These are phyloP conservation scores for Liopterus haemorrhoidalis DNA, from an alignment of 2,888 invertebrate genomes.

Conservation along the genomic window DNA sequence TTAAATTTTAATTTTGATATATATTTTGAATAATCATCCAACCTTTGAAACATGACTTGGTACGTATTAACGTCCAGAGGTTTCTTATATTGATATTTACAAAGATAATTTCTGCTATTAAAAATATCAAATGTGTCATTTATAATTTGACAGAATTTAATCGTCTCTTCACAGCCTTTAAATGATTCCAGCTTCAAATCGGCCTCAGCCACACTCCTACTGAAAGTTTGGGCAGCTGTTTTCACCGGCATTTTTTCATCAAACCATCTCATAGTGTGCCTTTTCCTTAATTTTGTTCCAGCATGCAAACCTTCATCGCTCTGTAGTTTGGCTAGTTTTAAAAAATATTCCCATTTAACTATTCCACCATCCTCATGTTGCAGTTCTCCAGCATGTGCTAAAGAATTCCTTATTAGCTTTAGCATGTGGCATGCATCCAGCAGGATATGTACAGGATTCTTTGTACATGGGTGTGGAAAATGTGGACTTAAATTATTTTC, in stretches of 20 bases:
- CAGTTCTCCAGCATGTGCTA: conserved; percentile 15
- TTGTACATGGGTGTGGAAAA: conserved; percentile 20
- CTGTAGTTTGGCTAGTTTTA: conserved; percentile 19
- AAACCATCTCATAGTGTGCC: too few species aligned
- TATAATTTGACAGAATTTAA: conserved; percentile 17
- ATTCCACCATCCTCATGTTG: conserved; percentile 13
- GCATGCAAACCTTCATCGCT: conserved; percentile 17
- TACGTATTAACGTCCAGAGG: neutral
- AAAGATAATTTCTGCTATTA: conserved; percentile 12
- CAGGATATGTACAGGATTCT: conserved; percentile 24
- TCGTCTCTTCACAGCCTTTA: conserved; percentile 15
- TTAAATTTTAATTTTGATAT: conserved; percentile 1
- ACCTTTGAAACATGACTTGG: neutral
- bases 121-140: conserved; percentile 22
- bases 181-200: conserved; percentile 17
- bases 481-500: conserved; percentile 11
- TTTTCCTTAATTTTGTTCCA: conserved; percentile 24
- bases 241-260: neutral
- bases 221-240: conserved; percentile 17
- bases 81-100: neutral
- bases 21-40: neutral
- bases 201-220: conserved; percentile 20
- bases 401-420: conserved; percentile 25
- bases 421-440: conserved; percentile 27
- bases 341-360: conserved; percentile 23